A percentile compares a stretch with the other conserved stretches of the same genome.
These are phyloP conservation scores for Orbicella faveolata DNA, from an alignment of 64 coral and sea anemone species.

Conservation along the genomic window DNA sequence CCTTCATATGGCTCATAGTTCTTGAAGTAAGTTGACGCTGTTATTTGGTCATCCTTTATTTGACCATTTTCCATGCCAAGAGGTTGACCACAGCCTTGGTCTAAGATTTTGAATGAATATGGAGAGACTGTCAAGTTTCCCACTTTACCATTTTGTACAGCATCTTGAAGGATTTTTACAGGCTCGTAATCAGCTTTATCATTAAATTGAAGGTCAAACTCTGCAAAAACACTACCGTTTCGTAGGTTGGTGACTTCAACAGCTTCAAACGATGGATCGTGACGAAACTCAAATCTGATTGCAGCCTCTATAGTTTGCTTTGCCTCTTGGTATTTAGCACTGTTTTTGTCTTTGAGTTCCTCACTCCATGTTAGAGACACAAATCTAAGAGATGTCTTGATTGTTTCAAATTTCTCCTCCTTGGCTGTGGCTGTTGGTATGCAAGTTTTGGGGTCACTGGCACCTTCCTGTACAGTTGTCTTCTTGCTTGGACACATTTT, in stretches of 20 bases:
- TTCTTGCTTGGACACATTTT: constrained; percentile 8
- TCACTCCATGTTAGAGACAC: constrained; percentile 19
- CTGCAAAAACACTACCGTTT: constrained; percentile 26
- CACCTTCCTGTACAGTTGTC: background rate
- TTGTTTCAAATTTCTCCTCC: background rate
- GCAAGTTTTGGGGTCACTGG: constrained; percentile 5
- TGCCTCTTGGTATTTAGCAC: background rate
- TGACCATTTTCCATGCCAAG: constrained; percentile 40
- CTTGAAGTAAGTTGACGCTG: background rate
- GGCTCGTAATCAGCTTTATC: background rate
- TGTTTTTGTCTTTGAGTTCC: background rate
- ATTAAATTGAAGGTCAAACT: constrained; percentile 24
- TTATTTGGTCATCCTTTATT: constrained; percentile 7
- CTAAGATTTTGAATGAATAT: constrained; percentile 8
- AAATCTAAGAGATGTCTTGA: constrained; percentile 17
- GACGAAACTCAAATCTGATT: constrained; percentile 17
- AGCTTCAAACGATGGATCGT: constrained; percentile 21
- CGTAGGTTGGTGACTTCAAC: background rate
- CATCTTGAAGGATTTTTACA: constrained; percentile 12
- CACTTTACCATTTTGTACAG: background rate
- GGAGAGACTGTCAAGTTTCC: constrained; percentile 21
- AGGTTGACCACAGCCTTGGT: constrained; percentile 7
- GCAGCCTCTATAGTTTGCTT: constrained; percentile 1
- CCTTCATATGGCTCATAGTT: constrained; percentile 10
- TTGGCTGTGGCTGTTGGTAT: background rate